These are phyloP conservation scores for Colinus virginianus DNA, from an alignment of 2,113 vertebrate species.

Conservation along the genomic window DNA sequence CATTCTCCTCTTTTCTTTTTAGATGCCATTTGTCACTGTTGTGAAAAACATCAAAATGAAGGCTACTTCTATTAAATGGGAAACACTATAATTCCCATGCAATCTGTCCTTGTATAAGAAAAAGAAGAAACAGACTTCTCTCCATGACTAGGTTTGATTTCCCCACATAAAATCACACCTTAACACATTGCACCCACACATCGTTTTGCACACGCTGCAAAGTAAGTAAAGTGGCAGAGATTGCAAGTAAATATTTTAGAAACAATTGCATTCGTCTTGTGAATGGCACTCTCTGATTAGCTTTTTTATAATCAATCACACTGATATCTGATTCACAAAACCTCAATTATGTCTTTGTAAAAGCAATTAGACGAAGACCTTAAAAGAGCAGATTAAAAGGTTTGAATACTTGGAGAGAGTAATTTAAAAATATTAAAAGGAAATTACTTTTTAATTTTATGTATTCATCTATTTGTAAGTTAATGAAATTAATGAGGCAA, in stretches of 20 bases:
- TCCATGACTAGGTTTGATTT: slow-evolving; percentile 45
- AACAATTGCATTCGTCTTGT: slow-evolving; percentile 32
- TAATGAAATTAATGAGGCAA: slow-evolving; percentile 84
- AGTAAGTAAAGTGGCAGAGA: background rate
- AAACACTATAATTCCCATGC: slow-evolving; percentile 57
- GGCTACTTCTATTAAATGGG: slow-evolving; percentile 68
- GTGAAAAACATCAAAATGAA: slow-evolving; percentile 72
- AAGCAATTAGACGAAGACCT: slow-evolving; percentile 66
- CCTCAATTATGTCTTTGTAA: slow-evolving; percentile 64
- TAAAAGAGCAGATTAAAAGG: slow-evolving; percentile 72
- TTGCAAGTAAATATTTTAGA: slow-evolving; percentile 21
- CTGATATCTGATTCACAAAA: slow-evolving; percentile 57
- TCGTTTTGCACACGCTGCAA: background rate
- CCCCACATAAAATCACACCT: slow-evolving; percentile 51
- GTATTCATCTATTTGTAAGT: slow-evolving; percentile 80
- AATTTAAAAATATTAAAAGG: slow-evolving; percentile 76
- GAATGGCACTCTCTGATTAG: slow-evolving; percentile 33
- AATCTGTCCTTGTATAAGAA: slow-evolving; percentile 55
- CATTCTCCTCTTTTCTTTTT: slow-evolving; percentile 58
- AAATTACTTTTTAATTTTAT: slow-evolving; percentile 80
- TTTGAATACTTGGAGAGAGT: slow-evolving; percentile 68
- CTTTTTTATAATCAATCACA: slow-evolving; percentile 43
- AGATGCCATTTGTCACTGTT: slow-evolving; percentile 75
- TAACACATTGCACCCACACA: background rate
- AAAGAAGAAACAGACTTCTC: slow-evolving; percentile 14